Evolutionary conservation across 1,140 invertebrate species (phyloP), one percentile per base, ranked within the genome.

Genomic region (Psilanteris sp.): DNA sequence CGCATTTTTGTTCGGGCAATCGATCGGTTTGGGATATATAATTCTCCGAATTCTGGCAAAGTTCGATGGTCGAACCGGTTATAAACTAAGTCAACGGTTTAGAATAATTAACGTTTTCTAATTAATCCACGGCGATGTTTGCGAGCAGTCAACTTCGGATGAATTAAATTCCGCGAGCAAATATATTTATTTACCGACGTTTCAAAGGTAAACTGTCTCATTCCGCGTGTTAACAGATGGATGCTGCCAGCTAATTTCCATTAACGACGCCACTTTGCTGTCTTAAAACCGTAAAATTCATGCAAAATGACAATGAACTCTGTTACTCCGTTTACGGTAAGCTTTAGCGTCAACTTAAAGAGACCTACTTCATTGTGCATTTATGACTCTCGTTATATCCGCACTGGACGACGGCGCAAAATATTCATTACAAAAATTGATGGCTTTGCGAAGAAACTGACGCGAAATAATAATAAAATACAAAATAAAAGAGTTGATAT

Each of bases 141-240:
- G 50, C 15, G 4, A 32, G 18, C 9, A 24, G 20, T 18, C 59
- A 66, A 73, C 44, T 43, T 55, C 22, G 36, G 36, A 61, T 37
- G 50, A 73, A 66, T 73, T 43, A 44, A 73, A 71, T 73, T 66
- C 61, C 43, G 41, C 36, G 36, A 29, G 70, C 14, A 73, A 73
- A 73, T 61, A 59, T 73, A 61, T 59, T 66, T 73, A 73, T 73
- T 73, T 73, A 16, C 44, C 18, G 1, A 57, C 57, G 36, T 27
- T 48, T 9, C 34, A 39, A 50, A 48, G 29, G 57, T 57, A 74
- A 64, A 64, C 50, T 26, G 52, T 55, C 32, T 44, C 37, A 54
- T 62, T 59, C 16, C 46, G 9, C 32, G 31, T 39, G 54, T 74
- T 74, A 67, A 59, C 54, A 55, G 64, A 64, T 55, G 39, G 32